A percentile compares a stretch with the other conserved stretches of the same genome.
Conservation (phyloP, 2,797 vertebrate species). For the Acanthurus lineatus region DNA sequence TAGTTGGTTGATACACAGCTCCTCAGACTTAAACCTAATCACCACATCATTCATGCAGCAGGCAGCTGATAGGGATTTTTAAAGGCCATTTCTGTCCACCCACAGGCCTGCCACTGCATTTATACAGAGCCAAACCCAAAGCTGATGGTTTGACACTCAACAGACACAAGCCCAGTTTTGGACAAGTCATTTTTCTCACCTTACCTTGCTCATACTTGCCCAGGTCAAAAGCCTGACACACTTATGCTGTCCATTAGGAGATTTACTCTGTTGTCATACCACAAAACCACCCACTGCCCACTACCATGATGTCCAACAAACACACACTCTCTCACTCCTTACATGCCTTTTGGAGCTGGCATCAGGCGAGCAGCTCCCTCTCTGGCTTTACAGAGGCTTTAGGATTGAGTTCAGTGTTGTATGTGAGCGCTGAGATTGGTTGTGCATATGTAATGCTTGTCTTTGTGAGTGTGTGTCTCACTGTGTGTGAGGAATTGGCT, state of each 20-base stretch:
- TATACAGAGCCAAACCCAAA: constrained; percentile 37
- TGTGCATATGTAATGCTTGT: constrained; percentile 22
- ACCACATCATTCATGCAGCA: constrained; percentile 22
- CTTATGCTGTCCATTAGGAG: constrained; percentile 31
- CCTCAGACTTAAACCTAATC: constrained; percentile 24
- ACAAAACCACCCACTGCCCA: constrained; percentile 34
- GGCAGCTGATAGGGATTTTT: constrained; percentile 25
- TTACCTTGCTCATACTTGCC: constrained; percentile 52
- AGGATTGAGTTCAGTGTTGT: constrained; percentile 45
- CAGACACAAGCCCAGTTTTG: constrained; percentile 35
- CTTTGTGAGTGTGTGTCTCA: constrained; percentile 36
- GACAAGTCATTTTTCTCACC: constrained; percentile 55
- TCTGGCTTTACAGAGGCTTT: constrained; percentile 64
- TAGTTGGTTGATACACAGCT: constrained; percentile 31
- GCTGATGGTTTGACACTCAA: constrained; percentile 56
- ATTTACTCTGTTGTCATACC: constrained; percentile 33
- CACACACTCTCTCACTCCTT: constrained; percentile 38
- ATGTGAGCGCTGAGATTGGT: constrained; percentile 28
- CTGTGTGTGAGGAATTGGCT: constrained; percentile 43
- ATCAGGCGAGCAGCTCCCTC: constrained; percentile 49
- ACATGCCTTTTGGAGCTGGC: constrained; percentile 53
- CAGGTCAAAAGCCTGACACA: constrained; percentile 43
- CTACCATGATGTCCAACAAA: constrained; percentile 33
- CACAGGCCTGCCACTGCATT: constrained; percentile 39
- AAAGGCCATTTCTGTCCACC: constrained; percentile 25